Conservation (phyloP, 1,140 invertebrate species). For the Scaptomyza hsui region DNA sequence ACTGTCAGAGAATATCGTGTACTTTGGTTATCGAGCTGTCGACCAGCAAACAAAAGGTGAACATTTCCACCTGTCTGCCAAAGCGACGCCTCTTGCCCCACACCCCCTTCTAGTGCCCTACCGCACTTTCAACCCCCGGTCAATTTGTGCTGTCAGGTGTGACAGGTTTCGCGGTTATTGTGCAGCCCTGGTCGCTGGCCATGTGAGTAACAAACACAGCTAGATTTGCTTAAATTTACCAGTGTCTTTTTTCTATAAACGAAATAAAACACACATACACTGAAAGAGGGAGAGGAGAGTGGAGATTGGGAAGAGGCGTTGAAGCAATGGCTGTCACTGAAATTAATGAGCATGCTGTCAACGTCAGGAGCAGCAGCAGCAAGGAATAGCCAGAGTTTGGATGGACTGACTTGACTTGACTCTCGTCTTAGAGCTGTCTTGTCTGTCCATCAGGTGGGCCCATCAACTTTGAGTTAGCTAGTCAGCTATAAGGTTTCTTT, state of each 20-base stretch:
- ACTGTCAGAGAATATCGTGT: conserved; percentile 74
- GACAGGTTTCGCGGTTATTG: conserved; percentile 60
- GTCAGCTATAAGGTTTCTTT: background rate
- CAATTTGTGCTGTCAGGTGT: conserved; percentile 69
- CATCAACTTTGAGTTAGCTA: background rate
- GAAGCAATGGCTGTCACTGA: conserved; percentile 46
- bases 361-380: background rate
- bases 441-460: background rate
- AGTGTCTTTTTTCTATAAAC: conserved; percentile 29
- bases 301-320: too few species aligned
- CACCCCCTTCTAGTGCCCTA: background rate
- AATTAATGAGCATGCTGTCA: conserved; percentile 67
- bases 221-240: background rate
- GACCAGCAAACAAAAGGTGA: conserved; percentile 56
- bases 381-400: conserved; percentile 1
- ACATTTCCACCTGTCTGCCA: conserved; percentile 24
- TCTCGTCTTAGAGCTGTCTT: background rate
- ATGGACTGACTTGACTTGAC: background rate
- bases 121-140: conserved; percentile 5
- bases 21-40: conserved; percentile 63
- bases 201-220: background rate
- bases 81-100: background rate
- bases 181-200: conserved; percentile 25
- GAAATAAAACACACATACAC: conserved; percentile 56
- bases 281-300: background rate